Evolutionary conservation across 2,113 vertebrate genomes (phyloP).

Genomic region (Illadopsis cleaveri): DNA sequence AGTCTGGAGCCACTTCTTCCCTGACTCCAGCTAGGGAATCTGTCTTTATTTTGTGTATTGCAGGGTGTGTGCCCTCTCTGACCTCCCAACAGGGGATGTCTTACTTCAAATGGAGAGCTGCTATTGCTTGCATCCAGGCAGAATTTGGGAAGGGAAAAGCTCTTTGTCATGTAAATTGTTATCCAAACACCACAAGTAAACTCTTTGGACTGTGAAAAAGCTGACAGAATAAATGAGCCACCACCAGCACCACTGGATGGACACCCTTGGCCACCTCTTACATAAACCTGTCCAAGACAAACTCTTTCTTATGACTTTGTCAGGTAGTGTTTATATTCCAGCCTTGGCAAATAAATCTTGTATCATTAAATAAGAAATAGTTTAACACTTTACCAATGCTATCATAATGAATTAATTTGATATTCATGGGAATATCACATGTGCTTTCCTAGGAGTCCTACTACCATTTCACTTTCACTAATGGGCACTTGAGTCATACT

Average conservation of each 20-base stretch:
- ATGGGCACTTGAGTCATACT: slow-evolving; percentile 64
- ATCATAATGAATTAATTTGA: slow-evolving; percentile 59
- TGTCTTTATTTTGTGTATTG: neutral
- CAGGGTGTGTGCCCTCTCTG: neutral
- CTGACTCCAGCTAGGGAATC: neutral
- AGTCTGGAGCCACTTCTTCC: neutral
- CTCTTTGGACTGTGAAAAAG: neutral
- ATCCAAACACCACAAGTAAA: neutral
- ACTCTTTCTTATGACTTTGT: neutral
- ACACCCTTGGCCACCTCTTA: neutral
- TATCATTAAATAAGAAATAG: slow-evolving; percentile 29
- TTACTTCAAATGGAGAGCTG: neutral
- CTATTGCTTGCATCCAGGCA: neutral
- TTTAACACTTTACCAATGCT: slow-evolving; percentile 31
- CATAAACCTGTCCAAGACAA: neutral
- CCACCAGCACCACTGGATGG: neutral
- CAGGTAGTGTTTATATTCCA: slow-evolving; percentile 8
- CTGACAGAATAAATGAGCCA: neutral
- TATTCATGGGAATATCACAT: slow-evolving; percentile 49
- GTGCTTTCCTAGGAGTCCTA: slow-evolving; percentile 59
- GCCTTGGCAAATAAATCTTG: slow-evolving; percentile 20
- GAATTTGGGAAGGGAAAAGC: neutral
- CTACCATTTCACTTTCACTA: slow-evolving; percentile 67
- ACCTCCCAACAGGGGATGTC: neutral
- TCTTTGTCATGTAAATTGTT: neutral